Conservation (phyloP, 2,113 vertebrate species). For the Protobothrops flavoviridis region DNA sequence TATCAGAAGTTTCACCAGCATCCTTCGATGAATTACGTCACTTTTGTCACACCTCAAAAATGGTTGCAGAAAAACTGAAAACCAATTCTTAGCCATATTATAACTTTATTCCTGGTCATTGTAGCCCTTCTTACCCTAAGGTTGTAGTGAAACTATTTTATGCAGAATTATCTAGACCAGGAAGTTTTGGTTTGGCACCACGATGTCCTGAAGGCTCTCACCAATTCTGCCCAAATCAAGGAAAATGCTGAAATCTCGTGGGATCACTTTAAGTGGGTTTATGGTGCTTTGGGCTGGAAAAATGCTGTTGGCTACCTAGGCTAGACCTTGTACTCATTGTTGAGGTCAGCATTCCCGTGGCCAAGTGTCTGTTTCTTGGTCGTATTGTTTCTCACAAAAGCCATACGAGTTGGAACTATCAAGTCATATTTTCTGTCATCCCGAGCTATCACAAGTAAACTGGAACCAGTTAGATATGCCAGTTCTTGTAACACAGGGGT, state of each 20-base stretch:
- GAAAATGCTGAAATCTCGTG: not conserved
- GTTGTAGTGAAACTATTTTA: not conserved
- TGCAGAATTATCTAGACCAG: not conserved
- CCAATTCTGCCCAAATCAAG: not conserved
- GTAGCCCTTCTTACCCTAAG: not conserved
- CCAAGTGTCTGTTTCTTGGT: too few relatives aligned
- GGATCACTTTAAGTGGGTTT: not conserved
- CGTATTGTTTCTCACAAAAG: not conserved
- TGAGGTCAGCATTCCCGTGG: not conserved
- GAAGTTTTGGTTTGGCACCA: not conserved
- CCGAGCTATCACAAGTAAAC: not conserved
- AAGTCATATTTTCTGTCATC: not conserved
- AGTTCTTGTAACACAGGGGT: not conserved
- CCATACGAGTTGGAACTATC: not conserved
- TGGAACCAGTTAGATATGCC: not conserved
- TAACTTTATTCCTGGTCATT: constrained; percentile 14
- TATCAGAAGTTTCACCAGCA: not conserved
- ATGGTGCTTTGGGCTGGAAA: not conserved
- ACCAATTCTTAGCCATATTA: not conserved
- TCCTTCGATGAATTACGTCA: not conserved
- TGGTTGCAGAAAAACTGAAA: not conserved
- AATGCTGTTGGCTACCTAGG: not conserved
- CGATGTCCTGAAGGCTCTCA: not conserved
- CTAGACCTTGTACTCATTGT: not conserved
- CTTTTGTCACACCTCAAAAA: not conserved